Evolutionary conservation across 2,888 invertebrate species (phyloP), one percentile per base, ranked within the genome.

Genomic region (Busseola fusca): DNA sequence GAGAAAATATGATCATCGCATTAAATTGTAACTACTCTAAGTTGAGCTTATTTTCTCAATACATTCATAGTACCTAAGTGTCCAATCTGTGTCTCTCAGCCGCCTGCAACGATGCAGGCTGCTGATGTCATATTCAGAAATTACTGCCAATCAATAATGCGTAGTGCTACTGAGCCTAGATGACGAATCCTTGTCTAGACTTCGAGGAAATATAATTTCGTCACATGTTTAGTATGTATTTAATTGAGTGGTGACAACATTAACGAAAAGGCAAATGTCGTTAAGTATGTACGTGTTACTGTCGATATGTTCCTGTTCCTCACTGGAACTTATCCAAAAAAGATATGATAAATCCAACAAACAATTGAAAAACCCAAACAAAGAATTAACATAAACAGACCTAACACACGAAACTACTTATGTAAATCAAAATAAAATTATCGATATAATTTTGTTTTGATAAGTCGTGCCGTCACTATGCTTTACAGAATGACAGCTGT

Each of bases 221-320:
- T 60, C 66, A 81, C 59, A 56, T 68, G 52, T 67, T 74, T 78
- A 64, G 67, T 67, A 80, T 70, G 80, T 67, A 58, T 37, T 64
- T 66, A 65, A 69, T 50, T 68, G 60, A 63, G 34, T n/a, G 9
- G n/a, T 54, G 25, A 63, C 67, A 67, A 78, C 75, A 75, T 70
- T 64, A 40, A 14, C 75, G 21, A 70, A 70, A 74, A 80, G 56
- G 48, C 52, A 64, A 80, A 69, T 59, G 45, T n/a, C 42, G n/a
- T 56, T 50, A 64, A 58, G 40, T 45, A 60, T 21, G 16, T 37
- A 10, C 18, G 7, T 14, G 27, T 18, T 2, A 2, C 25, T 27
- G 27, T 16, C 10, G 0, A n/a, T 7, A 40, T 34, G 34, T 4
- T 34, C 5, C 1, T 30, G 6, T 21, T 4, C 16, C n/a, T 27